Conservation (phyloP, 2,888 invertebrate genomes). For the Agrenia bidenticulata region DNA sequence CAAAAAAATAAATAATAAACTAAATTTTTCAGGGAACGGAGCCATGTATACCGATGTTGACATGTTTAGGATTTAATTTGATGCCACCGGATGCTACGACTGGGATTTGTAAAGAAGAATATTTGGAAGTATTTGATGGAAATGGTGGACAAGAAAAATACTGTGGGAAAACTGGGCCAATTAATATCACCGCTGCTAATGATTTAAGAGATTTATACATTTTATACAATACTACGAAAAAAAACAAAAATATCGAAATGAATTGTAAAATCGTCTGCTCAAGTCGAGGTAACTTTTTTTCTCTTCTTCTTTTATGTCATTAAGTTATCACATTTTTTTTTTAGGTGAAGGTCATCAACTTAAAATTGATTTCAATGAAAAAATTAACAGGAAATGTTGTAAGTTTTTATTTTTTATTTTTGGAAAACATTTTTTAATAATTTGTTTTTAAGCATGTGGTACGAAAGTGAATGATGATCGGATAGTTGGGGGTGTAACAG, state of each 20-base stretch:
- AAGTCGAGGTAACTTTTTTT: neutral
- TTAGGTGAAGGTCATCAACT: slow-evolving; percentile 31
- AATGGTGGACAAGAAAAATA: slow-evolving; percentile 29
- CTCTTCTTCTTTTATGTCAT: no score
- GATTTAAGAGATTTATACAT: slow-evolving; percentile 45
- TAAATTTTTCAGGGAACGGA: slow-evolving; percentile 41
- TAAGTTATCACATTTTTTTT: no score
- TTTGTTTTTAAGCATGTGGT: slow-evolving; percentile 41
- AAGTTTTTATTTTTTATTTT: slow-evolving; percentile 14
- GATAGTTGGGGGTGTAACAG: slow-evolving; percentile 42
- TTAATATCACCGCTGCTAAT: slow-evolving; percentile 31
- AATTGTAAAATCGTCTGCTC: neutral
- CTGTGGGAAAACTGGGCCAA: slow-evolving; percentile 33
- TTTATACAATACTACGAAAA: no score
- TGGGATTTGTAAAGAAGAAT: slow-evolving; percentile 27
- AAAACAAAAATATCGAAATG: no score
- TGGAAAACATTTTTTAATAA: neutral
- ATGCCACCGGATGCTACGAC: no score
- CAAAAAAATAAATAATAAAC: neutral
- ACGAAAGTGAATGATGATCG: slow-evolving; percentile 39
- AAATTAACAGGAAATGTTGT: slow-evolving; percentile 39
- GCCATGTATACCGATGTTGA: slow-evolving; percentile 43
- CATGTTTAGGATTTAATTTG: slow-evolving; percentile 23
- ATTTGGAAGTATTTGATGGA: slow-evolving; percentile 43
- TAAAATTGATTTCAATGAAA: slow-evolving; percentile 8